A percentile compares a stretch with the other conserved stretches of the same genome.
These are phyloP conservation scores for Parus major DNA, from an alignment of 2,113 vertebrate species.

Conservation along the genomic window DNA sequence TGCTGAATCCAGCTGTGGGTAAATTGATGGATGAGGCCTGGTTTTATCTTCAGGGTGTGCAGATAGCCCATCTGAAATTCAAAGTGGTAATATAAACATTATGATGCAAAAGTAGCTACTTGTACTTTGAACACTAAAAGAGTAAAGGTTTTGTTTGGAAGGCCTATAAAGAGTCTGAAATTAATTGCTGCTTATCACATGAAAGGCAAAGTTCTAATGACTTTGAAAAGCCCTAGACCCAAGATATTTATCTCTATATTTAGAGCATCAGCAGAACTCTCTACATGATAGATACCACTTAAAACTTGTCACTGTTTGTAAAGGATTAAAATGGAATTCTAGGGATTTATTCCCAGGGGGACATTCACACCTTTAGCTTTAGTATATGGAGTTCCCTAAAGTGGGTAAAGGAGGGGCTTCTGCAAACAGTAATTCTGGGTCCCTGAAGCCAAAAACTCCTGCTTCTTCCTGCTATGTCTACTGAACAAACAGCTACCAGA, in stretches of 20 bases:
- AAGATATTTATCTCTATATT: background rate
- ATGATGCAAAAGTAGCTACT: background rate
- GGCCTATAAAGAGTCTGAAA: background rate
- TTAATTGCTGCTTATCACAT: background rate
- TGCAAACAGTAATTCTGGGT: background rate
- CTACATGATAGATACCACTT: background rate
- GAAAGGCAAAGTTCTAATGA: background rate
- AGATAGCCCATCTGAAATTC: constrained; percentile 65
- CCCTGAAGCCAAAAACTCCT: background rate
- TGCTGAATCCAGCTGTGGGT: constrained; percentile 62
- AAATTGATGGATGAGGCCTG: constrained; percentile 39
- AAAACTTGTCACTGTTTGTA: background rate
- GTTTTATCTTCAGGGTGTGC: constrained; percentile 21
- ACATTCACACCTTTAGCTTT: background rate
- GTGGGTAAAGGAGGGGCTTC: background rate
- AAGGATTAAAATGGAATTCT: background rate
- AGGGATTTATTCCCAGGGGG: background rate
- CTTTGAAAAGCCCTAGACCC: background rate
- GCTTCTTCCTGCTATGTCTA: background rate
- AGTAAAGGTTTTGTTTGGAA: background rate
- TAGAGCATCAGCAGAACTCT: background rate
- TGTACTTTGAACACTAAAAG: background rate
- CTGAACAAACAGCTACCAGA: background rate
- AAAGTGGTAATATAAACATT: background rate
- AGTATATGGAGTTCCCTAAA: background rate